These are phyloP conservation scores for Chiloscyllium punctatum DNA, from an alignment of 2,797 vertebrate genomes.

Conservation along the genomic window DNA sequence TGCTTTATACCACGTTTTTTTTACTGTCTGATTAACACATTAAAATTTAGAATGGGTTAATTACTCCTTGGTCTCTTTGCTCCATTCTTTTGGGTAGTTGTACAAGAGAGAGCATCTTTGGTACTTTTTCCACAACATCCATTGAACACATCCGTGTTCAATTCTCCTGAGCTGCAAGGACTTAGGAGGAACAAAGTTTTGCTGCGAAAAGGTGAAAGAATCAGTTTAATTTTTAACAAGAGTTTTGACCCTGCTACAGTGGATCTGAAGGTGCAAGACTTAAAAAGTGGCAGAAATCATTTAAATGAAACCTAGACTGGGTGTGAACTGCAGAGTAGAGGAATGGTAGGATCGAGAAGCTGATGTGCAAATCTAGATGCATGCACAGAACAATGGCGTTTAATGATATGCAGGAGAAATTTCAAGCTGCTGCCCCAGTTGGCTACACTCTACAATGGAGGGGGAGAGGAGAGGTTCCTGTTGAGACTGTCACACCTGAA, in stretches of 20 bases:
- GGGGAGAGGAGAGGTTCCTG: not conserved
- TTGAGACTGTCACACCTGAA: not conserved
- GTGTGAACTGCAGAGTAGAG: not conserved
- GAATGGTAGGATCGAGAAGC: not conserved
- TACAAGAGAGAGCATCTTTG: not conserved
- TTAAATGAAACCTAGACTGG: not conserved
- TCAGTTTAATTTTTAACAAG: not conserved
- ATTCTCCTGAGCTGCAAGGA: not conserved
- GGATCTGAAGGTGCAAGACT: not conserved
- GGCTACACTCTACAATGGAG: not conserved
- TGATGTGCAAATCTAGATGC: not conserved
- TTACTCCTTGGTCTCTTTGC: not conserved
- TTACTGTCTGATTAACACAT: not conserved
- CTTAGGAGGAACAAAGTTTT: not conserved
- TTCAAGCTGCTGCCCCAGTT: not conserved
- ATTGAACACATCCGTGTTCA: no score
- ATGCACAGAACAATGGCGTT: not conserved
- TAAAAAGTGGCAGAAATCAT: not conserved
- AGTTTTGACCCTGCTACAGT: not conserved
- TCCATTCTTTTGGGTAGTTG: not conserved
- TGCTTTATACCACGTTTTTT: not conserved
- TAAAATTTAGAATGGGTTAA: not conserved
- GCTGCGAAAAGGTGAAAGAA: not conserved
- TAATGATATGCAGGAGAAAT: not conserved
- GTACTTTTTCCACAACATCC: not conserved